These are phyloP conservation scores for Leptodactylus fallax DNA, from an alignment of 2,797 vertebrate species.

Conservation along the genomic window DNA sequence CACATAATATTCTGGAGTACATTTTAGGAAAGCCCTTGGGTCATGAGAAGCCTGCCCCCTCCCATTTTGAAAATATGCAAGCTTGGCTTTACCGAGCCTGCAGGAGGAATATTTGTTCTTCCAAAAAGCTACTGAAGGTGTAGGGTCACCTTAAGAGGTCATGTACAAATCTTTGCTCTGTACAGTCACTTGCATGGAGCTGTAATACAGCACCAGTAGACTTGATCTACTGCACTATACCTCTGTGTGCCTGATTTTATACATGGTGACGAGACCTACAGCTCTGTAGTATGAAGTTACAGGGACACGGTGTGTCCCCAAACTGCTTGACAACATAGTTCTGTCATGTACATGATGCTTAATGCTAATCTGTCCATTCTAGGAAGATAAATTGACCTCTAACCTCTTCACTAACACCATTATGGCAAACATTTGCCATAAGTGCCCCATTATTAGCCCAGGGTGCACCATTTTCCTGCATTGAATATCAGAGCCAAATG, in stretches of 20 bases:
- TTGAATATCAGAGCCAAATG: constrained; percentile 11
- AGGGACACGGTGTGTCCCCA: not conserved
- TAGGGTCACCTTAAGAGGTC: no score
- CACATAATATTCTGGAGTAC: no score
- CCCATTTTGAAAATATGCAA: no score
- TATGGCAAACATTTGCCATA: not conserved
- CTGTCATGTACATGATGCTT: not conserved
- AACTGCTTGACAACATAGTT: not conserved
- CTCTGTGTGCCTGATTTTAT: no score
- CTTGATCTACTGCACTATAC: no score
- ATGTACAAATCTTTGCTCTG: not conserved
- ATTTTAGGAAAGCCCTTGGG: no score
- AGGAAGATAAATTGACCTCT: not conserved
- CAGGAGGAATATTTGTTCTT: no score
- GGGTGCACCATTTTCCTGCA: not conserved
- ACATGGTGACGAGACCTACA: no score
- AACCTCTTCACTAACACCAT: not conserved
- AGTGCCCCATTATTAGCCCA: not conserved
- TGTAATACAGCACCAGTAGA: not conserved
- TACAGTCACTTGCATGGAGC: not conserved
- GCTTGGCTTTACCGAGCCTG: no score
- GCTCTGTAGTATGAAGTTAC: no score
- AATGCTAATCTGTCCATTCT: not conserved
- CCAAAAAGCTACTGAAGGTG: no score
- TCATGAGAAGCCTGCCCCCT: no score